Percentiles rank a stretch among this genome's conserved stretches.
phyloP scores from a whole-genome alignment of 2,888 invertebrate species.

The Lycocerus yunnanus region DNA sequence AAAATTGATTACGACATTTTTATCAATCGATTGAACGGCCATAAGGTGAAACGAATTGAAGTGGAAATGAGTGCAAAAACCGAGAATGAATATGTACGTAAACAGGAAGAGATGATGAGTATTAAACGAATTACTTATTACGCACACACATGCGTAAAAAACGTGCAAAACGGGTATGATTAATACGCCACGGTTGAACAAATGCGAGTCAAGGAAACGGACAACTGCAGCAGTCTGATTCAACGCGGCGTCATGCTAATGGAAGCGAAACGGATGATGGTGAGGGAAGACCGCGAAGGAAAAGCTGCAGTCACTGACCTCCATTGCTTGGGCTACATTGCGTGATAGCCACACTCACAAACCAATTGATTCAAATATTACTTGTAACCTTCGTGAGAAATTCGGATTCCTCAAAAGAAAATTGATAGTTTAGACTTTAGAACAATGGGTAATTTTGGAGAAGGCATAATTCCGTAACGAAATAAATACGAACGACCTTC shows the following conservation, averaged over 20 bases:
- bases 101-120: background rate
- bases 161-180: slow-evolving; percentile 26
- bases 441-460: background rate
- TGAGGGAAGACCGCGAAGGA: slow-evolving; percentile 34
- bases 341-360: slow-evolving; percentile 39
- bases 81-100: too few relatives aligned
- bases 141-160: slow-evolving; percentile 1
- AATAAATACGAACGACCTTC: background rate
- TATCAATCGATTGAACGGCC: background rate
- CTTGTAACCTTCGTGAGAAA: slow-evolving; percentile 22
- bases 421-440: background rate
- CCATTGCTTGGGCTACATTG: slow-evolving; percentile 47
- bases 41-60: background rate
- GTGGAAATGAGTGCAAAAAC: background rate
- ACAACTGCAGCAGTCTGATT: slow-evolving; percentile 42
- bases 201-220: slow-evolving; percentile 41
- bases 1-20: background rate
- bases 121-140: background rate
- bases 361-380: slow-evolving; percentile 29
- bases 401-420: slow-evolving; percentile 9
- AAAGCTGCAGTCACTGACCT: slow-evolving; percentile 49
- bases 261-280: slow-evolving; percentile 35
- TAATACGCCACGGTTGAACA: slow-evolving; percentile 34
- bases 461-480: background rate
- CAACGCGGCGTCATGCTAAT: slow-evolving; percentile 41